A percentile compares a stretch with the other conserved stretches of the same genome.
These are phyloP conservation scores for Seira ritae DNA, from an alignment of 2,888 invertebrate species.

Conservation along the genomic window DNA sequence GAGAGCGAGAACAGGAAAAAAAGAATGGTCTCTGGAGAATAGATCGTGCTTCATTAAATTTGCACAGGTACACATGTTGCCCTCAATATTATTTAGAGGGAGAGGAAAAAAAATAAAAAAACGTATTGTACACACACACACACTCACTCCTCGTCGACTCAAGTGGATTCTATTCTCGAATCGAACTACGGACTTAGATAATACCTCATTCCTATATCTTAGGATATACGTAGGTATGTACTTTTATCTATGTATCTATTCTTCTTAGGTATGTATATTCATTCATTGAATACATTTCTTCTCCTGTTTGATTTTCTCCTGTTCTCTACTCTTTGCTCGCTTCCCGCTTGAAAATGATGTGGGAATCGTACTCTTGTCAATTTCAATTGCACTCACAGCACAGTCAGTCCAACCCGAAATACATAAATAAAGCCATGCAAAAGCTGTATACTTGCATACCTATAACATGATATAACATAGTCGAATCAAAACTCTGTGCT, in stretches of 20 bases:
- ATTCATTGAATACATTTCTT: background rate
- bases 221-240: no score
- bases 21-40: conserved; percentile 58
- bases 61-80: conserved; percentile 65
- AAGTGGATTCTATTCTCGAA: background rate
- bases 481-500: no score
- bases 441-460: no score
- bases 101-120: background rate
- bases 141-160: no score
- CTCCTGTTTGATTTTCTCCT: conserved; percentile 42
- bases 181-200: background rate
- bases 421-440: background rate
- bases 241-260: background rate
- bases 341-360: conserved; percentile 54
- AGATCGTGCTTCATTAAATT: conserved; percentile 63
- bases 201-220: no score
- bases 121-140: background rate
- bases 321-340: background rate
- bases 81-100: conserved; percentile 42
- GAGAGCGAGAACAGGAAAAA: conserved; percentile 17
- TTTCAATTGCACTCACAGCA: conserved; percentile 51
- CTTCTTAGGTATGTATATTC: background rate
- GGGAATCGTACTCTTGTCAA: conserved; percentile 58
- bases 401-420: background rate
- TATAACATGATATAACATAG: no score